These are phyloP conservation scores for Apamea epomidion DNA, from an alignment of 2,888 invertebrate genomes.

Conservation along the genomic window DNA sequence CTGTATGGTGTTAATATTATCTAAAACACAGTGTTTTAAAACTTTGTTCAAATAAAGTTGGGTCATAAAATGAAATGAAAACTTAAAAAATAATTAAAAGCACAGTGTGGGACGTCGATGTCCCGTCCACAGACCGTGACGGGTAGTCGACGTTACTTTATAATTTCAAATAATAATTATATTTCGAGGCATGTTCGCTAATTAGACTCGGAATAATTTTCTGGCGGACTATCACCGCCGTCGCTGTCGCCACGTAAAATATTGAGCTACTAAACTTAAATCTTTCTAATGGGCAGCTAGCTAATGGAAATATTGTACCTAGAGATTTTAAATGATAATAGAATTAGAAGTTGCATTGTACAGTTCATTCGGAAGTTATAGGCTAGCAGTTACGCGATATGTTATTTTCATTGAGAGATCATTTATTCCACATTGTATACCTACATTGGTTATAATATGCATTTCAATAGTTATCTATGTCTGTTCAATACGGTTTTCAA, in stretches of 20 bases:
- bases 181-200: conserved; percentile 81
- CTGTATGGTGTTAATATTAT: conserved; percentile 27
- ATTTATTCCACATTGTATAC: neutral
- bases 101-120: conserved; percentile 78
- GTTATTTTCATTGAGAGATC: neutral
- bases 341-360: neutral
- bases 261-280: conserved; percentile 51
- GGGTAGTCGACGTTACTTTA: conserved; percentile 81
- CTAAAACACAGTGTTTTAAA: conserved; percentile 34
- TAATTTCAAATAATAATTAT: conserved; percentile 86
- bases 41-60: conserved; percentile 47
- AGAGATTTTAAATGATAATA: neutral
- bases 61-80: conserved; percentile 73
- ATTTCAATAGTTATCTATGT: conserved; percentile 8
- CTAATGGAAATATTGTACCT: conserved; percentile 32
- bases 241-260: conserved; percentile 62
- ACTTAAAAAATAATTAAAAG: conserved; percentile 71
- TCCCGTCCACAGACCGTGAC: conserved; percentile 83
- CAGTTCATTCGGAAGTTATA: neutral
- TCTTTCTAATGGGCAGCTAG: conserved; percentile 38
- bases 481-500: conserved; percentile 8
- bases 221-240: conserved; percentile 49
- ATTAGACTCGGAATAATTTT: conserved; percentile 81
- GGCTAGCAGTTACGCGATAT: neutral
- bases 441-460: neutral